Conservation (phyloP, 2,113 vertebrate species). For the Myotis davidii region DNA sequence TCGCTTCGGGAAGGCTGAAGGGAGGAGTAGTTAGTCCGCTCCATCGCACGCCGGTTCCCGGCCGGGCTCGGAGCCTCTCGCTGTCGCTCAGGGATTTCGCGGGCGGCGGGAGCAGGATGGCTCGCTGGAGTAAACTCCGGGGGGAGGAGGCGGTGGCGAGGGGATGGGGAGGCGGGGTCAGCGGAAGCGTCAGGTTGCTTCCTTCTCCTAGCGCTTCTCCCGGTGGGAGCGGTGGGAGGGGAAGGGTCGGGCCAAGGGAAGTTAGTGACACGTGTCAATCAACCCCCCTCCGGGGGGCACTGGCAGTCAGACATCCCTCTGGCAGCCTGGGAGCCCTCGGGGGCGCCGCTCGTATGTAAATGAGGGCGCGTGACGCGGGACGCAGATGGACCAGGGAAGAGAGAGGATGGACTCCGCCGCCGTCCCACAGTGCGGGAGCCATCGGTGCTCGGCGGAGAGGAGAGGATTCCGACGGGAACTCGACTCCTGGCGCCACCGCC, state of each 20-base stretch:
- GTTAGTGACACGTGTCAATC: constrained; percentile 81
- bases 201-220: constrained; percentile 54
- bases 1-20: neutral
- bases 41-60: constrained; percentile 46
- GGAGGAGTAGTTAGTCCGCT: constrained; percentile 49
- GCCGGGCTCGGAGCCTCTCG: constrained; percentile 30
- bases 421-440: constrained; percentile 93
- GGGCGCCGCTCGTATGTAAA: constrained; percentile 86
- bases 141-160: neutral
- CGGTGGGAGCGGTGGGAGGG: constrained; percentile 72
- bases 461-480: constrained; percentile 98
- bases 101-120: constrained; percentile 60
- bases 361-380: constrained; percentile 91
- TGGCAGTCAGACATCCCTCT: too few relatives aligned
- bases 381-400: constrained; percentile 90
- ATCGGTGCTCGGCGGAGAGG: constrained; percentile 95
- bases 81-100: constrained; percentile 51
- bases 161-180: constrained; percentile 70
- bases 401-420: constrained; percentile 89
- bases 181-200: constrained; percentile 76
- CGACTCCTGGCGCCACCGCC: constrained; percentile 96
- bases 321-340: too few relatives aligned
- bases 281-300: constrained; percentile 75
- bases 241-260: constrained; percentile 66
- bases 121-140: constrained; percentile 62